phyloP scores from a whole-genome alignment of 2,888 invertebrate species.

The Euplexia lucipara region DNA sequence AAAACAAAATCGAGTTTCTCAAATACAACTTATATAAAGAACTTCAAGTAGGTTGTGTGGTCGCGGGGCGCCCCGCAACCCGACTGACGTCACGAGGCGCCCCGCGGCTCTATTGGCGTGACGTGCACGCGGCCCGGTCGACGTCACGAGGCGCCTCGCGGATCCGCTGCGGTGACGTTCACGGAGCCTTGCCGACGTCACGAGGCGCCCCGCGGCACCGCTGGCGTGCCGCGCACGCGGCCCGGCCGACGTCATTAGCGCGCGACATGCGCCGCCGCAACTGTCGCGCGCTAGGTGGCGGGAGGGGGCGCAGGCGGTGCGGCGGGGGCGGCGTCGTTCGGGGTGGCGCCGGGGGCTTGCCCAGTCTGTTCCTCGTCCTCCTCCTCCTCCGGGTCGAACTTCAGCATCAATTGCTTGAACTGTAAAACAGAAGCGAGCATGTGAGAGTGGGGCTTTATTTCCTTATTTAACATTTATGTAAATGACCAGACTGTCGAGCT shows the following conservation, averaged over 20 bases:
- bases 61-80: slow-evolving; percentile 57
- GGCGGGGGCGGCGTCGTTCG: slow-evolving; percentile 79
- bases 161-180: slow-evolving; percentile 71
- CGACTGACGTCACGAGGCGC: slow-evolving; percentile 28
- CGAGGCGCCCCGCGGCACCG: slow-evolving; percentile 24
- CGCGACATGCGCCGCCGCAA: slow-evolving; percentile 44
- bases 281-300: slow-evolving; percentile 69
- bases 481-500: no score
- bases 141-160: slow-evolving; percentile 7
- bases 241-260: slow-evolving; percentile 56
- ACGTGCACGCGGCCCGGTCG: slow-evolving; percentile 45
- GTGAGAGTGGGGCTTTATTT: slow-evolving; percentile 1
- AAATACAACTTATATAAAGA: slow-evolving; percentile 84
- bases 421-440: slow-evolving; percentile 73
- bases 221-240: no score
- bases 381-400: slow-evolving; percentile 95
- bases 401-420: slow-evolving; percentile 96
- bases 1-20: slow-evolving; percentile 86
- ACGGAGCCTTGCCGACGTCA: slow-evolving; percentile 40
- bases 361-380: slow-evolving; percentile 92
- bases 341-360: slow-evolving; percentile 80
- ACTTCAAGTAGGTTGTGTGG: slow-evolving; percentile 59
- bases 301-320: slow-evolving; percentile 67
- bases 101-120: slow-evolving; percentile 69
- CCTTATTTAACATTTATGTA: no score